Conservation (phyloP, 2,113 vertebrate genomes). For the Coregonus clupeaformis region DNA sequence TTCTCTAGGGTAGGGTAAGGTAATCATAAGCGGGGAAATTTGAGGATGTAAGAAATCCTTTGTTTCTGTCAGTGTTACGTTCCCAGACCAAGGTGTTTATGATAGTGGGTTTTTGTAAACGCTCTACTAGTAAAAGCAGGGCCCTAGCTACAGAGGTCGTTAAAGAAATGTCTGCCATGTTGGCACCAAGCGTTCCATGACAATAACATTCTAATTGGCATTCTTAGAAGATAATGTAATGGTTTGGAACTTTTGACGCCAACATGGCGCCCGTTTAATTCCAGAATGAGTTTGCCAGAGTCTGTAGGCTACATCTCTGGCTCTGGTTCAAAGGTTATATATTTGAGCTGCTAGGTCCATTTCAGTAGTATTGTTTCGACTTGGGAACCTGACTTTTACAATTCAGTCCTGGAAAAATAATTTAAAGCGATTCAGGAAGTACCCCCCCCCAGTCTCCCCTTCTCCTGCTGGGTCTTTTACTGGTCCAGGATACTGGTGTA, state of each 20-base stretch:
- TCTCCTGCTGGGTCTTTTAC: background rate
- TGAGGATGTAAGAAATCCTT: conserved; percentile 12
- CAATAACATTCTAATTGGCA: background rate
- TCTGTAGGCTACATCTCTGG: background rate
- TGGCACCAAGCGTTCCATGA: background rate
- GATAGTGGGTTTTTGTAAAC: background rate
- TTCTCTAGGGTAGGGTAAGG: conserved; percentile 29
- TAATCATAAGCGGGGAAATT: conserved; percentile 28
- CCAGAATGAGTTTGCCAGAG: background rate
- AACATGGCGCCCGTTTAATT: background rate
- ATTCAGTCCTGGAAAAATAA: background rate
- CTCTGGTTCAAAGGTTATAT: background rate
- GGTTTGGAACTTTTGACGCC: background rate
- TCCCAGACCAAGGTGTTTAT: background rate
- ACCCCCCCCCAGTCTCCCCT: background rate
- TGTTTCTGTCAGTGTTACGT: background rate
- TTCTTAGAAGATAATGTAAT: conserved; percentile 11
- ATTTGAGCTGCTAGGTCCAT: background rate
- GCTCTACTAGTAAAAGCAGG: background rate
- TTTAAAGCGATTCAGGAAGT: background rate
- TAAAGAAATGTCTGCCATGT: background rate
- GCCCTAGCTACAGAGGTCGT: background rate
- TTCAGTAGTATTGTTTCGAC: background rate
- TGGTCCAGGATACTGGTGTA: background rate
- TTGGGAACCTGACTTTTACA: background rate